Percentiles rank a stretch among this genome's conserved stretches.
Evolutionary conservation across 64 coral and sea anemone genomes (phyloP).

Genomic region (Porites australiensis): DNA sequence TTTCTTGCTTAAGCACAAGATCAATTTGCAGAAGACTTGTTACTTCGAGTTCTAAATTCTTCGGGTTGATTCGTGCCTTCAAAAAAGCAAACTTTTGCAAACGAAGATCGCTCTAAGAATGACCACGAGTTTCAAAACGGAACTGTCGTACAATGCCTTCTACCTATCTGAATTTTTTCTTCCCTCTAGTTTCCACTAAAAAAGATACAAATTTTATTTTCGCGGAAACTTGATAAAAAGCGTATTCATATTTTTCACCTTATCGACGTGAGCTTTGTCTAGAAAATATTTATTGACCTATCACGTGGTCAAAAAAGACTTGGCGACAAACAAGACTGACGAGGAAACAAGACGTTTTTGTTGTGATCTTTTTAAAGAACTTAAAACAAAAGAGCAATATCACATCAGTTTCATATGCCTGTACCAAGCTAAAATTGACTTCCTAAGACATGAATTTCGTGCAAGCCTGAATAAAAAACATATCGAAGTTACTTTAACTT

Average conservation of each 20-base stretch:
- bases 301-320: neutral
- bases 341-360: constrained; percentile 30
- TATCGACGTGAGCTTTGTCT: neutral
- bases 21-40: too few species aligned
- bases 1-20: too few species aligned
- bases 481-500: neutral
- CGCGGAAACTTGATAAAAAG: neutral
- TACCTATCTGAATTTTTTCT: too few species aligned
- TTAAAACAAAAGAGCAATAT: constrained; percentile 44
- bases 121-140: too few species aligned
- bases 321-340: neutral
- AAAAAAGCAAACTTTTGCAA: neutral
- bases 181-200: too few species aligned
- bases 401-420: neutral
- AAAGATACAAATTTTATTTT: neutral
- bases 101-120: too few species aligned
- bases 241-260: neutral
- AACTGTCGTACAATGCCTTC: too few species aligned
- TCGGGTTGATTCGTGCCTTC: too few species aligned
- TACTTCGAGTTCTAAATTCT: too few species aligned
- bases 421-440: neutral
- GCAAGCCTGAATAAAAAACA: neutral
- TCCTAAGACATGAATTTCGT: neutral
- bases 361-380: neutral
- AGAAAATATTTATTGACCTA: neutral